phyloP scores from a whole-genome alignment of 2,113 vertebrate genomes.

The Stigmatopora argus region DNA sequence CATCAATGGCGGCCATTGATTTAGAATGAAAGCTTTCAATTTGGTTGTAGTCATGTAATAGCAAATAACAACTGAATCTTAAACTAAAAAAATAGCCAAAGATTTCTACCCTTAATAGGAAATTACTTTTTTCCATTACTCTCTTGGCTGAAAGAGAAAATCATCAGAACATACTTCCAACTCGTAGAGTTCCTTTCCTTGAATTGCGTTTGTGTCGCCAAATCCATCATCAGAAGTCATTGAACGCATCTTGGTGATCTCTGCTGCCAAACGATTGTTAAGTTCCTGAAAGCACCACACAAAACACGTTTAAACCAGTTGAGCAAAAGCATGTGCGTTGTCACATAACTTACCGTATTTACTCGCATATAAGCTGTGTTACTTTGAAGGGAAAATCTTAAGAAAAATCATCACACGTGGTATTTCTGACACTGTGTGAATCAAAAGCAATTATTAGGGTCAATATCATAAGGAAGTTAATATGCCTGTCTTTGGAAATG shows the following conservation, averaged over 20 bases:
- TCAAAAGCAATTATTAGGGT: too few relatives aligned
- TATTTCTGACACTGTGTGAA: too few relatives aligned
- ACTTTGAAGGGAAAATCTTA: too few relatives aligned
- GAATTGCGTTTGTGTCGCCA: slow-evolving; percentile 57
- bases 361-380: too few relatives aligned
- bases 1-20: too few relatives aligned
- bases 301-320: not conserved
- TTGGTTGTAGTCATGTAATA: not conserved
- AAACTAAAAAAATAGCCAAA: too few relatives aligned
- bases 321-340: not conserved
- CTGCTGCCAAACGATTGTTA: slow-evolving; percentile 75
- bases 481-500: too few relatives aligned
- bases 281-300: slow-evolving; percentile 60
- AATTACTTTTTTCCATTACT: not conserved
- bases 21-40: not conserved
- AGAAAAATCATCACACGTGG: too few relatives aligned
- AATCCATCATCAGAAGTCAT: slow-evolving; percentile 69
- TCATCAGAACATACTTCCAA: slow-evolving; percentile 62
- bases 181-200: slow-evolving; percentile 76
- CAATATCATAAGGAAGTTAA: too few relatives aligned
- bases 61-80: not conserved
- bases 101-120: not conserved
- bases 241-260: slow-evolving; percentile 77
- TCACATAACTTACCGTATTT: too few relatives aligned
- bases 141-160: not conserved